A percentile compares a stretch with the other conserved stretches of the same genome.
These are phyloP conservation scores for Chloroceryle aenea DNA, from an alignment of 2,113 vertebrate genomes.

Conservation along the genomic window DNA sequence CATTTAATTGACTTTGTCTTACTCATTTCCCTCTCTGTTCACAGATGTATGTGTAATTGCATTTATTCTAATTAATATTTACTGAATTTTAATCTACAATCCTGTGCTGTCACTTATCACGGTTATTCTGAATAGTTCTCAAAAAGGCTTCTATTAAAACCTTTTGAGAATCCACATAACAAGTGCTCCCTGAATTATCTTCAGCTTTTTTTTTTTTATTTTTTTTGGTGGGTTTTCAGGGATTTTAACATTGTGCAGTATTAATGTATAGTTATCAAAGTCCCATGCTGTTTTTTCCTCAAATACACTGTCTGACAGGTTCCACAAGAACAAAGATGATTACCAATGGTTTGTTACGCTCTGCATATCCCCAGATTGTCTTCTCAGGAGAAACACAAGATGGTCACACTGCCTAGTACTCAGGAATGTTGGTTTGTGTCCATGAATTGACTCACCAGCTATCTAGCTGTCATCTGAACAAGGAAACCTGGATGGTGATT, in stretches of 20 bases:
- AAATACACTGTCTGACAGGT: background rate
- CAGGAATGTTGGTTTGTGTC: background rate
- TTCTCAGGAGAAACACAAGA: background rate
- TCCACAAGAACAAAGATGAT: background rate
- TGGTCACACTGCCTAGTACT: background rate
- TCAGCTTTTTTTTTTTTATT: background rate
- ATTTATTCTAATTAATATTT: constrained; percentile 67
- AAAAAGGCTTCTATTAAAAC: background rate
- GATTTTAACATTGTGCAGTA: background rate
- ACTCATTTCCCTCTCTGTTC: constrained; percentile 45
- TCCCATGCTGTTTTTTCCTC: background rate
- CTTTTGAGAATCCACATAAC: background rate
- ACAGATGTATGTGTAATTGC: constrained; percentile 51
- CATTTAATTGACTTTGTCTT: constrained; percentile 65
- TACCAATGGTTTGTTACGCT: background rate
- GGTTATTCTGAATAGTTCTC: background rate
- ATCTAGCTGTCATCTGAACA: background rate
- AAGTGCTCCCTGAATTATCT: background rate
- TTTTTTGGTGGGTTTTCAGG: background rate
- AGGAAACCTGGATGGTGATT: background rate
- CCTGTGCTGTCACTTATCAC: background rate
- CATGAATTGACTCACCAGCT: background rate
- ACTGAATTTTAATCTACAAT: constrained; percentile 48
- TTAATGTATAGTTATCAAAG: background rate
- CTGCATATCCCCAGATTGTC: background rate